Conservation (phyloP, 2,888 invertebrate genomes). For the Dromius quadrimaculatus region DNA sequence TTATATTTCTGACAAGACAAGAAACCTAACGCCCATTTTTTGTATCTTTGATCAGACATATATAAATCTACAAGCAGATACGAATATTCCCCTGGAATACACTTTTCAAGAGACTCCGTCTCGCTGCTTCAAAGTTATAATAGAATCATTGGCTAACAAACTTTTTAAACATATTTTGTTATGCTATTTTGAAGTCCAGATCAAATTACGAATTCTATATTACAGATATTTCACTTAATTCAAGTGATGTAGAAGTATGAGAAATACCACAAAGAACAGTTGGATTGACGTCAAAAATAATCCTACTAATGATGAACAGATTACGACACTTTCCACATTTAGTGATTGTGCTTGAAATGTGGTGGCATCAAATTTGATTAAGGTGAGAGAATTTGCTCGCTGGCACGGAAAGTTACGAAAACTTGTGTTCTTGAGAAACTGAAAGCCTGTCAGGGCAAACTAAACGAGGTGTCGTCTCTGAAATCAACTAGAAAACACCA, state of each 20-base stretch:
- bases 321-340: conserved; percentile 30
- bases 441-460: conserved; percentile 41
- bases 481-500: conserved; percentile 46
- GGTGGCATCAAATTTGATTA: conserved; percentile 35
- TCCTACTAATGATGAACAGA: no score
- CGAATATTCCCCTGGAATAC: conserved; percentile 1
- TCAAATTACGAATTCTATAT: no score
- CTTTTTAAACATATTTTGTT: conserved; percentile 14
- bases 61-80: neutral
- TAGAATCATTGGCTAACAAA: conserved; percentile 17
- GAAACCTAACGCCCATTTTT: conserved; percentile 40
- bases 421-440: conserved; percentile 37
- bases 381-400: conserved; percentile 28
- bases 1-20: conserved; percentile 49
- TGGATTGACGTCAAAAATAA: no score
- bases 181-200: no score
- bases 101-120: neutral
- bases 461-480: conserved; percentile 46
- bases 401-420: conserved; percentile 35
- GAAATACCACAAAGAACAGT: no score
- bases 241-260: no score
- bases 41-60: conserved; percentile 29
- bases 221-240: no score
- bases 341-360: conserved; percentile 36
- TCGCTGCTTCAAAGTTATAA: conserved; percentile 2